Evolutionary conservation across 2,113 vertebrate species (phyloP).

Genomic region (Crotalus tigris): DNA sequence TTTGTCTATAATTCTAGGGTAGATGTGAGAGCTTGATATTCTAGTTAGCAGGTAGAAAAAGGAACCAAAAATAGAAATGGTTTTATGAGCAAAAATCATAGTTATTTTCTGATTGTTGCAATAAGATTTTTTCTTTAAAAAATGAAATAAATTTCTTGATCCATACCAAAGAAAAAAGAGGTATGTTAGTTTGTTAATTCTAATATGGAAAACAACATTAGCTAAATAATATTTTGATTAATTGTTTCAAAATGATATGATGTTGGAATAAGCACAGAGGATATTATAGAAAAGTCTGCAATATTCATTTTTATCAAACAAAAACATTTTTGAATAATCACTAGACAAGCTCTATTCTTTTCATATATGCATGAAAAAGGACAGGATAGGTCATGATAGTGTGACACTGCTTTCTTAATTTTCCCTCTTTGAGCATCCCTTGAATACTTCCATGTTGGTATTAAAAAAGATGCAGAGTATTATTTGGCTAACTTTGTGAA

Average conservation of each 20-base stretch:
- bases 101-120: not conserved
- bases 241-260: not conserved
- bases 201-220: not conserved
- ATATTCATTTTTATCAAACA: not conserved
- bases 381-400: not conserved
- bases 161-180: not conserved
- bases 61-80: not conserved
- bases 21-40: not conserved
- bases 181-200: not conserved
- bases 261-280: not conserved
- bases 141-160: not conserved
- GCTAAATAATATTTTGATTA: not conserved
- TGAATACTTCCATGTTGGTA: not conserved
- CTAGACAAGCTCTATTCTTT: not conserved
- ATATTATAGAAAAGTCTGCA: not conserved
- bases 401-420: not conserved
- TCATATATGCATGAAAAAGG: not conserved
- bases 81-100: not conserved
- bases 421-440: not conserved
- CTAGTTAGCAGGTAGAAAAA: not conserved
- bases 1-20: not conserved
- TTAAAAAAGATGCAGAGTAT: not conserved
- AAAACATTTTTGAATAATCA: not conserved
- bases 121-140: not conserved
- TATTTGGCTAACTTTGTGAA: not conserved